These are phyloP conservation scores for Eristalis tenax DNA, from an alignment of 2,888 invertebrate species.

Conservation along the genomic window DNA sequence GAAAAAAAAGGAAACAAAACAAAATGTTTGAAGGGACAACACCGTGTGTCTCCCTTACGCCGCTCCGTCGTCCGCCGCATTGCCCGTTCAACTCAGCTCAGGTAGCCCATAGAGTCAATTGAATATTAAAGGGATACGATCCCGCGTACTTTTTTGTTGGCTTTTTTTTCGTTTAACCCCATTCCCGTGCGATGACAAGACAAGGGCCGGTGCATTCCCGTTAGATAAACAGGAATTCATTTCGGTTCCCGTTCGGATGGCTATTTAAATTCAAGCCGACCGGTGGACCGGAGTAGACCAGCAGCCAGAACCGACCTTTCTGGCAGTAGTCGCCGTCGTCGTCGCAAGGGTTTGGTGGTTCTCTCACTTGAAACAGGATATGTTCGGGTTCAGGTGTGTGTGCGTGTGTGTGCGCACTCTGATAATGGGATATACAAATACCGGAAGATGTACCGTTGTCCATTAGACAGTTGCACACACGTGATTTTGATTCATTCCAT, in stretches of 20 bases:
- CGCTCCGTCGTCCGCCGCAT: conserved; percentile 12
- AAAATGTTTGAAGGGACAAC: neutral
- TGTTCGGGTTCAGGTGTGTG: conserved; percentile 1
- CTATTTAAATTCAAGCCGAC: conserved; percentile 42
- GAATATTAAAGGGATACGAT: conserved; percentile 52
- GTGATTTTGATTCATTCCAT: conserved; percentile 59
- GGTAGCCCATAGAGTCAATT: conserved; percentile 65
- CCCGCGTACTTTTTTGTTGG: conserved; percentile 19
- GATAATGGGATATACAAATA: conserved; percentile 23
- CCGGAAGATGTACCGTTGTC: conserved; percentile 65
- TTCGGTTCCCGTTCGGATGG: conserved; percentile 28
- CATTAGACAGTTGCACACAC: conserved; percentile 54
- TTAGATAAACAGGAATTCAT: conserved; percentile 36
- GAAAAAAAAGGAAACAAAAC: neutral
- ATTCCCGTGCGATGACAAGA: conserved; percentile 19
- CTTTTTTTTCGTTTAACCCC: conserved; percentile 21
- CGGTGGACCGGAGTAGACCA: neutral
- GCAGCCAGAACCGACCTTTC: neutral
- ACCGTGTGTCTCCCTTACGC: conserved; percentile 18
- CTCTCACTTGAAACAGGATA: conserved; percentile 55
- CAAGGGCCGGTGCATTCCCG: conserved; percentile 42
- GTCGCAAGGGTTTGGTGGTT: neutral
- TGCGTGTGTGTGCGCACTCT: neutral
- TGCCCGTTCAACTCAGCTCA: conserved; percentile 22
- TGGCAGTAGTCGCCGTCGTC: neutral